Evolutionary conservation across 2,113 vertebrate genomes (phyloP).

Genomic region (Eolophus roseicapilla): DNA sequence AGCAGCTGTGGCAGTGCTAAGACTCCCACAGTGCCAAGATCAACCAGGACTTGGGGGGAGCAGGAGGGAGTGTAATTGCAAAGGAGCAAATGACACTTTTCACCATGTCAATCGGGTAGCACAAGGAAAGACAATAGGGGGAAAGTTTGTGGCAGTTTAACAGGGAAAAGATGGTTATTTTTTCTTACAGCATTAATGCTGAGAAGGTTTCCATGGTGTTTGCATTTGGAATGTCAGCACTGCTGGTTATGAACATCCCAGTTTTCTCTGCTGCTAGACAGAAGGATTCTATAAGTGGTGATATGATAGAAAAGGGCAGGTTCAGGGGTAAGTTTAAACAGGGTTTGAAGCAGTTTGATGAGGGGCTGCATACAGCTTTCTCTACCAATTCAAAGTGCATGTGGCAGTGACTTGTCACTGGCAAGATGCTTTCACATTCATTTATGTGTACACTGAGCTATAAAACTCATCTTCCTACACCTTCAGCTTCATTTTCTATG

Average conservation of each 20-base stretch:
- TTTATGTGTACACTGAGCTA: not conserved
- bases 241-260: not conserved
- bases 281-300: not conserved
- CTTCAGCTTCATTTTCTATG: not conserved
- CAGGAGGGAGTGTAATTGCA: not conserved
- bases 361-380: not conserved
- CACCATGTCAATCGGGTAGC: not conserved
- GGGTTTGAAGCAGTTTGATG: not conserved
- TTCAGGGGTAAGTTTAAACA: not conserved
- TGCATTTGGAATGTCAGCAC: constrained; percentile 18
- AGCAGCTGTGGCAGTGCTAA: not conserved
- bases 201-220: constrained; percentile 32
- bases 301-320: not conserved
- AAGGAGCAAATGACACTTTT: not conserved
- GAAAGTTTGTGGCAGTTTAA: not conserved
- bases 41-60: not conserved
- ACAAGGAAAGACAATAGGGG: not conserved
- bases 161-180: not conserved
- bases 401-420: not conserved
- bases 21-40: not conserved
- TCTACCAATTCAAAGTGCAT: not conserved
- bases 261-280: not conserved
- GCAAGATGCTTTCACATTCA: accelerated
- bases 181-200: not conserved
- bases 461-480: not conserved